These are phyloP conservation scores for Carassius carassius DNA, from an alignment of 2,113 vertebrate genomes.

Conservation along the genomic window DNA sequence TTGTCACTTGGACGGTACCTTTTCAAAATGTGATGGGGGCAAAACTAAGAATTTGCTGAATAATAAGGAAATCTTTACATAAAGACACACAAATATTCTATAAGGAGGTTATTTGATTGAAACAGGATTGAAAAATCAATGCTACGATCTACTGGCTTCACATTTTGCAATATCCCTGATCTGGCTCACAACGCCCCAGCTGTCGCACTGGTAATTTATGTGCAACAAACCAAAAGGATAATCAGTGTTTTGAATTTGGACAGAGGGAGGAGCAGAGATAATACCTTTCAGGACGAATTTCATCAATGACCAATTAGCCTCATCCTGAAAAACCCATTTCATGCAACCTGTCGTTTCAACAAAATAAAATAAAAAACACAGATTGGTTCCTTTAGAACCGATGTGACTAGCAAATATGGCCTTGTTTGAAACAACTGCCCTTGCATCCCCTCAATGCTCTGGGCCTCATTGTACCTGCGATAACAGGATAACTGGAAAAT, in stretches of 20 bases:
- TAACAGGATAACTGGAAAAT: conserved; percentile 68
- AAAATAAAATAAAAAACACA: conserved; percentile 58
- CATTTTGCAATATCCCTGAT: conserved; percentile 1
- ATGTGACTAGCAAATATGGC: conserved; percentile 65
- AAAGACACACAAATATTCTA: not conserved
- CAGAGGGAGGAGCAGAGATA: conserved; percentile 26
- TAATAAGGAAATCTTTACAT: not conserved
- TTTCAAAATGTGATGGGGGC: not conserved
- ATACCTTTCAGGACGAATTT: conserved; percentile 47
- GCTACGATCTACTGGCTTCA: not conserved
- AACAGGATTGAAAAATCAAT: not conserved
- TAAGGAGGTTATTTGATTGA: not conserved
- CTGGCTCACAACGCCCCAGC: conserved; percentile 6
- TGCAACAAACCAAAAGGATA: conserved; percentile 47
- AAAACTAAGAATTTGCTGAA: not conserved
- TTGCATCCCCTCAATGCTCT: conserved; percentile 70
- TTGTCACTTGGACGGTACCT: too few relatives aligned
- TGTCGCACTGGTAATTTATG: conserved; percentile 56
- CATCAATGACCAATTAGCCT: conserved; percentile 58
- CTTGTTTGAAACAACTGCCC: conserved; percentile 68
- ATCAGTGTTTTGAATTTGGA: conserved; percentile 47
- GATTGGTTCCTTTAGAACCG: conserved; percentile 64
- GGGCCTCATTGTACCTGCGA: conserved; percentile 77
- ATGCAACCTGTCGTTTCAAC: conserved; percentile 54
- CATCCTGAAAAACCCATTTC: conserved; percentile 29